A percentile compares a stretch with the other conserved stretches of the same genome.
Conservation (phyloP, 2,113 vertebrate genomes). For the Dasyprocta punctata region DNA sequence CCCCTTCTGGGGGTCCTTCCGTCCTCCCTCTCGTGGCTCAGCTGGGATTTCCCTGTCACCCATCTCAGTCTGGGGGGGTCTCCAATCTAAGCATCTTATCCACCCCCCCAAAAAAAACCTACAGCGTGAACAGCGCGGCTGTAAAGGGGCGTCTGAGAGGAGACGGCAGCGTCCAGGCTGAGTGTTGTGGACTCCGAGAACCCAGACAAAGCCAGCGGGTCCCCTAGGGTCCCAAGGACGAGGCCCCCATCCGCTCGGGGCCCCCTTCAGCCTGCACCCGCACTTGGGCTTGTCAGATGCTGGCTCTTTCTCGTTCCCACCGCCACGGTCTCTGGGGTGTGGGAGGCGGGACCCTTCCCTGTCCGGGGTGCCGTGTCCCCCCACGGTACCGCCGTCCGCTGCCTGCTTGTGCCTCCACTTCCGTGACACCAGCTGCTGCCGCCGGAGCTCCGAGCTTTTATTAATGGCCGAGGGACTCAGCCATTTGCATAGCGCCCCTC, state of each 20-base stretch:
- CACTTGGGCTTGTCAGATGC: not conserved
- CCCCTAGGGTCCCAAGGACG: not conserved
- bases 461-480: slow-evolving; percentile 70
- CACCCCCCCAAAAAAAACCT: not conserved
- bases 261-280: no score
- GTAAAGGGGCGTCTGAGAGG: not conserved
- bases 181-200: not conserved
- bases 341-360: not conserved
- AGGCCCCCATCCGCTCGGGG: not conserved
- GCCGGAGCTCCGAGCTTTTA: slow-evolving; percentile 74
- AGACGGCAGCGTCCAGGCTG: not conserved
- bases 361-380: not conserved
- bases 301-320: not conserved
- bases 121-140: not conserved
- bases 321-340: not conserved
- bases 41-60: slow-evolving; percentile 43
- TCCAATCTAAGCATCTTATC: not conserved
- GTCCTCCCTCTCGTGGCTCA: not conserved
- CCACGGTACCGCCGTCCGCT: not conserved
- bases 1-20: not conserved
- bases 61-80: not conserved
- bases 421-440: not conserved
- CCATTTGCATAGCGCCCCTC: slow-evolving; percentile 62
- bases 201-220: not conserved
- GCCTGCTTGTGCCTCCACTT: not conserved